Evolutionary conservation across 2,113 vertebrate genomes (phyloP), one percentile per base, ranked within the genome.

Genomic region (Tauraco erythrolophus): DNA sequence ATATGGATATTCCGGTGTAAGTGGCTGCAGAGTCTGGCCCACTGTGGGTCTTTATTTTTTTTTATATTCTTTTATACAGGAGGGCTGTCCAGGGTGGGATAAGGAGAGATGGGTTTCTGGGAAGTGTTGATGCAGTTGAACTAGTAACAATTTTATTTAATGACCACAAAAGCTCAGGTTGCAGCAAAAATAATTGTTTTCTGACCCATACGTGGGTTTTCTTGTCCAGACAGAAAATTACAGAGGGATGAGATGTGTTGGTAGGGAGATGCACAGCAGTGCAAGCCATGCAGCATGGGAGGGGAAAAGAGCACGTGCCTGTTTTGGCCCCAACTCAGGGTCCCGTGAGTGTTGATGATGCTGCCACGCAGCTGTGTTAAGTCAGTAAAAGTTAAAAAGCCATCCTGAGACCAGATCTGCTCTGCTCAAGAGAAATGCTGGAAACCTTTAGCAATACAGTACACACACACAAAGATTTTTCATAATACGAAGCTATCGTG

Each of bases 1-100:
- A 1, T 6, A 69, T 2, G 8, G 88, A 60, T 85, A 22, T 33
- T 39, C 6, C 1, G 3, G 12, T n/a, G 30, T 25, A n/a, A 41
- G 23, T 9, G 33, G 48, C 12, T 7, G 1, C 4, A 3, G 76
- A 77, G 27, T 56, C 68, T 1, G 0, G 27, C 33, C n/a, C 45
- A 27, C 11, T 61, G 28, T 19, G 30, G 21, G 13, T 39, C 28
- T 51, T 65, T 28, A 2, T 23, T 3, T 27, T 58, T 58, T 53
- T 68, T 31, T 39, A 17, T 18, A 62, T 58, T 60, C 11, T 41
- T 62, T 54, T 35, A 33, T 14, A 50, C 12, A 54, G 41, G 31
- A 68, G 28, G 22, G 18, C 41, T 79, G 23, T 27, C 21, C 14
- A 35, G 21, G 17, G 7, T 18, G 18, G 46, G 27, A 68, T 30